A percentile compares a stretch with the other conserved stretches of the same genome.
Evolutionary conservation across 2,113 vertebrate species (phyloP).

Genomic region (Chiloscyllium plagiosum): DNA sequence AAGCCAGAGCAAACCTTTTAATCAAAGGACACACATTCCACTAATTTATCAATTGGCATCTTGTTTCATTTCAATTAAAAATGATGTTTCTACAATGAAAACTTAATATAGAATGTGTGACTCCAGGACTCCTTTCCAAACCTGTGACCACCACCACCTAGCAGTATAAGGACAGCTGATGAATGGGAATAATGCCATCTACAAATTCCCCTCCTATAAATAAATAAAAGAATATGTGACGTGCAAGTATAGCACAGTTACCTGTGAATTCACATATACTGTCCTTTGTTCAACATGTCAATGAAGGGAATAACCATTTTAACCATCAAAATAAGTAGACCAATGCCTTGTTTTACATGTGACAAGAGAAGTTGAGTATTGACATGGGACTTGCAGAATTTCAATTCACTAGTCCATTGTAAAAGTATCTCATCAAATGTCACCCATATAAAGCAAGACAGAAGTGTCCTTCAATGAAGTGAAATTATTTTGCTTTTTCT

Average conservation of each 20-base stretch:
- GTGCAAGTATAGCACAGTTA: neutral
- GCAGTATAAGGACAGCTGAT: too few species aligned
- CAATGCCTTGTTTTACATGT: neutral
- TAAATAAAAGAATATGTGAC: neutral
- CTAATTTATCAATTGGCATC: neutral
- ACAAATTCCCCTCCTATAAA: too few species aligned
- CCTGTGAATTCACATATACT: neutral
- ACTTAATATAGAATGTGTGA: neutral
- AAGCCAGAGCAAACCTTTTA: neutral
- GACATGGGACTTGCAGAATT: neutral
- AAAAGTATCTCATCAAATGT: neutral
- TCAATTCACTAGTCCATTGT: neutral
- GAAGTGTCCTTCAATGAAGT: neutral
- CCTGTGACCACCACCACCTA: too few species aligned
- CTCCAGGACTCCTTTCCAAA: neutral
- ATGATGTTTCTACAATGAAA: neutral
- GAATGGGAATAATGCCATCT: too few species aligned
- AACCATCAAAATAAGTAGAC: neutral
- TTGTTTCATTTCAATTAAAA: neutral
- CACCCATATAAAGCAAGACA: neutral
- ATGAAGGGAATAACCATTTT: neutral
- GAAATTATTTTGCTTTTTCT: neutral
- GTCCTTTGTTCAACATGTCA: neutral
- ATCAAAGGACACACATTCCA: neutral
- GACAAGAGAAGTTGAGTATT: neutral